Conservation (phyloP, 2,797 vertebrate genomes). For the Pseudochirops cupreus region DNA sequence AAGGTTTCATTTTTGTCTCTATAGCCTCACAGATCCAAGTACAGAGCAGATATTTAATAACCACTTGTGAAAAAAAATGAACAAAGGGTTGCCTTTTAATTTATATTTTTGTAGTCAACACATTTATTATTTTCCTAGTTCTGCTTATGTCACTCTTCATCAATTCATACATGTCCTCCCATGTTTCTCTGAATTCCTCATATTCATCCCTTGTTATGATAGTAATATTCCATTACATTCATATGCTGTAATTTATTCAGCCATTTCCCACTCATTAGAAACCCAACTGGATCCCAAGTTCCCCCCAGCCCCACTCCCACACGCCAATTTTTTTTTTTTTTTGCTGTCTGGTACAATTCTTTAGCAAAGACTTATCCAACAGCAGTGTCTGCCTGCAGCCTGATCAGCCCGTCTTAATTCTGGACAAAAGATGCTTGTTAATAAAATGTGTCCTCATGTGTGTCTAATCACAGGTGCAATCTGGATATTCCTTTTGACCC, state of each 20-base stretch:
- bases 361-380: neutral
- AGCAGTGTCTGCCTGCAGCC: neutral
- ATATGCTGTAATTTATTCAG: neutral
- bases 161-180: neutral
- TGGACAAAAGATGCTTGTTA: slow-evolving; percentile 33
- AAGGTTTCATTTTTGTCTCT: neutral
- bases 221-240: neutral
- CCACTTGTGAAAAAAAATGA: neutral
- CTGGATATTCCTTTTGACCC: slow-evolving; percentile 49
- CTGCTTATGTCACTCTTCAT: neutral
- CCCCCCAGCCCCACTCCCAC: neutral
- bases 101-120: neutral
- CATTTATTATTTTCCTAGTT: neutral
- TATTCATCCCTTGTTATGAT: neutral
- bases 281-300: neutral
- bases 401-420: neutral
- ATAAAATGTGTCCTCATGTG: slow-evolving; percentile 7
- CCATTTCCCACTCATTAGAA: neutral
- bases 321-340: neutral
- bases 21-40: neutral
- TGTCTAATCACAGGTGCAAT: neutral
- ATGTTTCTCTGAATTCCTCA: neutral
- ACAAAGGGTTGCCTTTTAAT: neutral
- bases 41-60: neutral
- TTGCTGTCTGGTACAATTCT: neutral